Evolutionary conservation across 2,797 vertebrate genomes (phyloP), one percentile per base, ranked within the genome.

Genomic region (Protonibea diacanthus): DNA sequence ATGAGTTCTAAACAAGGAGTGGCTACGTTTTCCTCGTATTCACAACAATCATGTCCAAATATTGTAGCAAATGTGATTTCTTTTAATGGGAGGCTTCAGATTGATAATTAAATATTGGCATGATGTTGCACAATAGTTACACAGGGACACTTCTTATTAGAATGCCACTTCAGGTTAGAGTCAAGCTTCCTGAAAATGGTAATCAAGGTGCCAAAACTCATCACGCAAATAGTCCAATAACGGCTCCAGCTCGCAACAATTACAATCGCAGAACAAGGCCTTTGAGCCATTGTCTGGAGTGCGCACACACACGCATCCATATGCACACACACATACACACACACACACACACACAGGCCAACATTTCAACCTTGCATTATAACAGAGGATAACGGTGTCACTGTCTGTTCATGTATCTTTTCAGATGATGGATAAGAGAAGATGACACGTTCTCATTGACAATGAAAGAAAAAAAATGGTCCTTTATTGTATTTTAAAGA

Each of bases 121-220:
- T 61, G 59, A 62, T 0, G 0, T 60, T 40, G 47, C 38, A 76
- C 52, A 63, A n/a, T 23, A 45, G 40, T 81, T 47, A 13, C 47
- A 44, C 38, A 3, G 55, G 47, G 27, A 70, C 8, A 13, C 64
- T 61, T 87, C 44, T 89, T 70, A 89, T 91, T 87, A 63, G 15
- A 83, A 48, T 83, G 81, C 66, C 77, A 52, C 66, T 71, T 84
- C 63, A 68, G 60, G 76, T 92, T 87, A 84, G 45, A 80, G 51
- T 76, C 18, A 44, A 51, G 45, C 51, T 14, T 68, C 58, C 56
- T 58, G 51, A 71, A 74, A 77, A 71, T 64, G 48, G 23, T 88
- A 86, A 90, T 79, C 58, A 76, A 33, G 14, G 44, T 86, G 81
- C 52, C 82, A 79, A 77, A 81, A 70, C 20, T 84, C 76, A 86